Conservation (phyloP, 1,140 invertebrate species). For the Calosoma granatense region DNA sequence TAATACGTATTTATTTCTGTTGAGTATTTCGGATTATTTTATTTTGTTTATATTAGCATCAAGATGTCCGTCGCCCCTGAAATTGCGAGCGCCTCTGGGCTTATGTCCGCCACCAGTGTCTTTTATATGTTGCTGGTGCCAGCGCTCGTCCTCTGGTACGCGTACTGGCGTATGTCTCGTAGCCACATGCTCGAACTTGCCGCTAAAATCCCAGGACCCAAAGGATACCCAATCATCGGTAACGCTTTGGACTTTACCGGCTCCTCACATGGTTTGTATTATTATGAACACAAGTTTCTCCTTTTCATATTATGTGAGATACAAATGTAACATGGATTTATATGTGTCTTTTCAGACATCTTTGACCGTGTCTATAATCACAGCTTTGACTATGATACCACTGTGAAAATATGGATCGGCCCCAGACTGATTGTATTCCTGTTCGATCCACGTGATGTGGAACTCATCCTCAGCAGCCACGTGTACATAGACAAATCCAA, state of each 20-base stretch:
- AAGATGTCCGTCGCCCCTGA: not conserved
- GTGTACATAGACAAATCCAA: conserved; percentile 73
- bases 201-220: conserved; percentile 56
- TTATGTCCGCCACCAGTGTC: conserved; percentile 42
- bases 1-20: too few relatives aligned
- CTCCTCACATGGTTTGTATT: conserved; percentile 45
- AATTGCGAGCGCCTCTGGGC: conserved; percentile 23
- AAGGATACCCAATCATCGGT: conserved; percentile 55
- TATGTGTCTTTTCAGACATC: conserved; percentile 43
- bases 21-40: too few relatives aligned
- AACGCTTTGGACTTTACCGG: conserved; percentile 61
- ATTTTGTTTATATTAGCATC: too few relatives aligned
- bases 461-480: conserved; percentile 61
- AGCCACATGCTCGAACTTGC: conserved; percentile 57
- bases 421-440: conserved; percentile 61
- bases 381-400: conserved; percentile 43
- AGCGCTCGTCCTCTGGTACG: conserved; percentile 53
- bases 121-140: conserved; percentile 61
- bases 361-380: conserved; percentile 49
- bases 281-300: not conserved
- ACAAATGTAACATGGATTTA: not conserved
- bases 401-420: conserved; percentile 62
- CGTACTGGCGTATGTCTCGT: conserved; percentile 61
- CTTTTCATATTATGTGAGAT: not conserved
- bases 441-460: conserved; percentile 60